Conservation (phyloP, 1,140 invertebrate genomes). For the Hesperophylax magnus region DNA sequence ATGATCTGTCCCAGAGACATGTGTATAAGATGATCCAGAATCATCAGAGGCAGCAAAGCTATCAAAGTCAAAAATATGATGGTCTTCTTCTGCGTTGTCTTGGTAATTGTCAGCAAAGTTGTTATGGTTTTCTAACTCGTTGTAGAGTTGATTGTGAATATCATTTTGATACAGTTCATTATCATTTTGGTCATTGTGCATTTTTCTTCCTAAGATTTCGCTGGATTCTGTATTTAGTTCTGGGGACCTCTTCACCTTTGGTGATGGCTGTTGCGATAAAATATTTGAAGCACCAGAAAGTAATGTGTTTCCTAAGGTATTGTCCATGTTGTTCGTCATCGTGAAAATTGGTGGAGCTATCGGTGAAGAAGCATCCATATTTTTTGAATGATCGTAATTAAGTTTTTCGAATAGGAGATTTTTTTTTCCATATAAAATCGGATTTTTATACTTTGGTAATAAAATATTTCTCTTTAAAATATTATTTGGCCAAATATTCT, state of each 20-base stretch:
- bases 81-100: neutral
- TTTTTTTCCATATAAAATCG: neutral
- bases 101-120: neutral
- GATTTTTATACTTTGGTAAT: neutral
- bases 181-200: conserved; percentile 48
- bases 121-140: neutral
- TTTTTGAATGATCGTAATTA: neutral
- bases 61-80: neutral
- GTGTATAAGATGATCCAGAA: neutral
- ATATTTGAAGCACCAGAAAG: too few relatives aligned
- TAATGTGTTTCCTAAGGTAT: neutral
- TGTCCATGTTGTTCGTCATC: neutral
- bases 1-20: neutral
- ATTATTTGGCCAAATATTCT: neutral
- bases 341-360: neutral
- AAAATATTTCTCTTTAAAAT: conserved; percentile 32
- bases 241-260: neutral
- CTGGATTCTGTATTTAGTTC: neutral
- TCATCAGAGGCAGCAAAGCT: neutral
- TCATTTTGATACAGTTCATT: conserved; percentile 8
- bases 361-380: neutral
- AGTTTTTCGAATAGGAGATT: neutral
- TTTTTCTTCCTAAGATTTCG: conserved; percentile 30
- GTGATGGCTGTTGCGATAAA: neutral
- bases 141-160: neutral